Base-by-base conservation (phyloP, 2,797 vertebrate species). In the Diceros bicornis region DNA sequence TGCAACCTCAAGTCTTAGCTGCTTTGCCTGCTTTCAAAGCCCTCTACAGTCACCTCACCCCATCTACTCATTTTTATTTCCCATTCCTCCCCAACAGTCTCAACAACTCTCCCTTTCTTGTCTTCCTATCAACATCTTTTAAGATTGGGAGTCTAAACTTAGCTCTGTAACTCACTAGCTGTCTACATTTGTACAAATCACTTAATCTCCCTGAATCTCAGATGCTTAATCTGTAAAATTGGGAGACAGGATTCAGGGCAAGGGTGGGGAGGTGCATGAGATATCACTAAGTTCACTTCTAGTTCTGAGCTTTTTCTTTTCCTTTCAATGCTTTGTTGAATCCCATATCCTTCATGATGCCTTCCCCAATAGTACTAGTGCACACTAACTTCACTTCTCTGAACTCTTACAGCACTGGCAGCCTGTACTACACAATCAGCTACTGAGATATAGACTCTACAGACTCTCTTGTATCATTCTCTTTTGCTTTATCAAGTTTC, bases 401-500 rank as follows among this genome's bases (percentile, higher is more conserved):
- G 88, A 96, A 89, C 21, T 93, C 41, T 71, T 82, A 84, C 1
- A 61, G 21, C 29, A 14, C 44, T 82, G 74, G n/a, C 5, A 87
- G 57, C 23, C 50, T 44, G 3, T 83, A 66, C 44, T 41, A 50
- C 21, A 23, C 44, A 29, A 25, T 62, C 69, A 57, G 55, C 71
- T 72, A 78, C 23, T 69, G 61, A 94, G 47, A 68, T 74, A n/a
- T 5, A 55, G 2, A 82, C 17, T 78, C 68, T 74, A n/a, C 6
- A 55, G 2, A 82, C 17, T 78, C 55, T 81, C 47, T 75, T 68
- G 47, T 20, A 57, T 81, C 29, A 66, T 93, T 86, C 29, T 66
- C n/a, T 77, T 96, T 78, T 59, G 27, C 27, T 79, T 95, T 93
- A 52, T 86, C 41, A 93, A 77, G 50, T 95, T 93, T 85, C 41